Evolutionary conservation across 1,140 invertebrate species (phyloP), one percentile per base, ranked within the genome.

Genomic region (Drosophila watanabei): DNA sequence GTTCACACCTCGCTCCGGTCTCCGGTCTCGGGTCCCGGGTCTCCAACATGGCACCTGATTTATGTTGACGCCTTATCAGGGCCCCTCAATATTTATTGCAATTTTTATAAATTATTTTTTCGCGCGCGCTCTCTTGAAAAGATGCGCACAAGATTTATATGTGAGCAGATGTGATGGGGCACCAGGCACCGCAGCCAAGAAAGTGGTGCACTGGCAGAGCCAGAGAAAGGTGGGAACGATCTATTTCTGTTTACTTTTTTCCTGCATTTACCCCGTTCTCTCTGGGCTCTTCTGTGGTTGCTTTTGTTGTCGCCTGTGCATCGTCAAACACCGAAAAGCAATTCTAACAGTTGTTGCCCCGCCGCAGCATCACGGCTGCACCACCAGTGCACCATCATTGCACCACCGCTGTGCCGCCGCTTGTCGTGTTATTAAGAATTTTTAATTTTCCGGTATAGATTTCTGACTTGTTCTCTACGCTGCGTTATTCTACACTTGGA

Each of bases 391-490:
- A 63, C 16, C 68, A 48, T 49, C 54, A 60, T 7, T 59, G 75
- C 75, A 69, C 75, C 75, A 68, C 73, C 52, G 81, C 81, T 88
- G 73, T 65, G 75, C 75, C 56, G 75, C 75, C 52, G 63, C 86
- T 85, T 90, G 88, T 84, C 88, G 78, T 91, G 88, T 91, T 91
- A 91, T 91, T 91, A 91, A 84, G 88, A 91, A 91, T 91, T 90
- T 86, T 91, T 92, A 91, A 91, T 91, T 91, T 91, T 91, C 88
- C 88, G 88, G 88, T 91, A 91, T 91, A 91, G 88, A 91, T 91
- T 91, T 92, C 84, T 89, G 63, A 91, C 78, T 78, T 79, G 75
- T 78, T 60, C 58, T 18, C 37, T 30, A 0, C 30, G 20, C 46
- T 73, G 35, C 37, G 54, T 78, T 54, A 28, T 39, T 20, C 20